Evolutionary conservation across 2,113 vertebrate species (phyloP).

Genomic region (Caranx ignobilis): DNA sequence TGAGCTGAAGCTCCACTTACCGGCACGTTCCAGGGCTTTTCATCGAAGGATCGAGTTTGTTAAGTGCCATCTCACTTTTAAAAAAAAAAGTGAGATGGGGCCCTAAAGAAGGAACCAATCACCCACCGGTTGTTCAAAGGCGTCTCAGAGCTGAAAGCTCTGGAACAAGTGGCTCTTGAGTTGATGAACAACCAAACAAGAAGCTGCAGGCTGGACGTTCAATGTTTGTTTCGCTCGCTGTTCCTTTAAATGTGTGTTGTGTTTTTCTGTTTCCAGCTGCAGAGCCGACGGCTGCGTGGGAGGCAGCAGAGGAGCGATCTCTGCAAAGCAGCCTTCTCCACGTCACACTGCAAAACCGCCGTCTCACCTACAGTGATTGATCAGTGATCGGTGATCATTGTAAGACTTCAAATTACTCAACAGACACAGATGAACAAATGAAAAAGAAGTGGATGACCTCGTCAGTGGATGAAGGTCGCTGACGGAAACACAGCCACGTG

Average conservation of each 20-base stretch:
- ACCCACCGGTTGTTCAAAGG: not conserved
- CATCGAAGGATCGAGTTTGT: not conserved
- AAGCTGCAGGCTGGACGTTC: not conserved
- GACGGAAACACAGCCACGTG: not conserved
- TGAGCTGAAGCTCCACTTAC: not conserved
- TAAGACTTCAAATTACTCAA: not conserved
- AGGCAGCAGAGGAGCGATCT: not conserved
- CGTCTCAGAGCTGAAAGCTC: no score
- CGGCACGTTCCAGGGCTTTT: not conserved
- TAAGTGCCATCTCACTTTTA: not conserved
- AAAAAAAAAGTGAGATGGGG: no score
- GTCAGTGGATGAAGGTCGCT: not conserved
- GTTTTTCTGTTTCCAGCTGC: not conserved
- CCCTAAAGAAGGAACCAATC: no score
- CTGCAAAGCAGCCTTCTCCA: not conserved
- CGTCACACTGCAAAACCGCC: not conserved
- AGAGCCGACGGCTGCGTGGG: not conserved
- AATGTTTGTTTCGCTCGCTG: not conserved
- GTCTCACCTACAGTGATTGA: not conserved
- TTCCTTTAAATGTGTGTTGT: slow-evolving; percentile 1
- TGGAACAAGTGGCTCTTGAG: no score
- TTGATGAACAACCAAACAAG: not conserved
- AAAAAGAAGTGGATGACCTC: not conserved
- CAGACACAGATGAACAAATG: not conserved
- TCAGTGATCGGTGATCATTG: not conserved